Evolutionary conservation across 2,113 vertebrate genomes (phyloP).

Genomic region (Indicator indicator): DNA sequence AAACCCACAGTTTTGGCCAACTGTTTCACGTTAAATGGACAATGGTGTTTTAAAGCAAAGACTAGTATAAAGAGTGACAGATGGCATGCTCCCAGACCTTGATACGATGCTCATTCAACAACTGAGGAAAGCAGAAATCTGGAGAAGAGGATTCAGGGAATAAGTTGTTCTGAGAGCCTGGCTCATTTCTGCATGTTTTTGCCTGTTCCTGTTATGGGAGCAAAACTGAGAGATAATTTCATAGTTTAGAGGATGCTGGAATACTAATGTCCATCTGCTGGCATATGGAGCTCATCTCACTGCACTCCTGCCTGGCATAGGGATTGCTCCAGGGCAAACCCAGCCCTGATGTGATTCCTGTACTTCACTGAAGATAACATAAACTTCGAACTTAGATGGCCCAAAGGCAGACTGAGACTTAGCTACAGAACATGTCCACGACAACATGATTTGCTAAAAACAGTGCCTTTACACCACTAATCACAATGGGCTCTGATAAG

Average conservation of each 20-base stretch:
- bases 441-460: not conserved
- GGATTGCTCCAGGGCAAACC: constrained; percentile 48
- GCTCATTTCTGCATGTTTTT: not conserved
- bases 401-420: constrained; percentile 43
- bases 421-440: constrained; percentile 50
- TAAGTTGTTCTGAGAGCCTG: not conserved
- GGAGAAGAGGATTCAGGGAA: not conserved
- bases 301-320: fast-evolving
- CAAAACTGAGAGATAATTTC: not conserved
- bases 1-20: not conserved
- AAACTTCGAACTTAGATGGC: constrained; percentile 17
- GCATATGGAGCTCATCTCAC: constrained; percentile 39
- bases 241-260: not conserved
- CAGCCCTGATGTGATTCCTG: not conserved
- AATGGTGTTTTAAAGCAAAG: not conserved
- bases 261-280: constrained; percentile 41
- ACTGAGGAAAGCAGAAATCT: not conserved
- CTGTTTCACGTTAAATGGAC: not conserved
- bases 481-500: not conserved
- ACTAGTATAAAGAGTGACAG: not conserved
- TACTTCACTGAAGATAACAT: not conserved
- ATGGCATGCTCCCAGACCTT: not conserved
- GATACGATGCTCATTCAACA: not conserved
- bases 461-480: not conserved
- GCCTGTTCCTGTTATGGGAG: not conserved